phyloP scores from a whole-genome alignment of 2,888 invertebrate genomes.

The Drosophila testacea region DNA sequence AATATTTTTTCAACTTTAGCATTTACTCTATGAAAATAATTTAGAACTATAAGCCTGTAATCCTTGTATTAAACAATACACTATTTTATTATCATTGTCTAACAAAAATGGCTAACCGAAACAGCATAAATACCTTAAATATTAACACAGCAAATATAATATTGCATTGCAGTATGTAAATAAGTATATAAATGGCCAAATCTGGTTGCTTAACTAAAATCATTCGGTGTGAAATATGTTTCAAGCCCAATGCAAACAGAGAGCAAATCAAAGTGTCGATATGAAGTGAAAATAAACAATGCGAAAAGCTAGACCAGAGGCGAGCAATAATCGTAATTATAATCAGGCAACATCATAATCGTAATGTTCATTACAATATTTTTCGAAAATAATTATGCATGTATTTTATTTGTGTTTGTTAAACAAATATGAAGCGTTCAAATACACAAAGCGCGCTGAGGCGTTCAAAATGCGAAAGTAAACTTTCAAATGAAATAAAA shows the following conservation, averaged over 20 bases:
- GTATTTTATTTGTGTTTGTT: slow-evolving; percentile 80
- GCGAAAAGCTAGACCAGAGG: slow-evolving; percentile 43
- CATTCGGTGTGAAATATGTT: slow-evolving; percentile 9
- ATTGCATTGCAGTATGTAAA: slow-evolving; percentile 2
- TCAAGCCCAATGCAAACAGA: slow-evolving; percentile 23
- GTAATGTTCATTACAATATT: slow-evolving; percentile 72
- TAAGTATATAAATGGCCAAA: slow-evolving; percentile 17
- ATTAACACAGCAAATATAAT: slow-evolving; percentile 31
- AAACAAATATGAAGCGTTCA: slow-evolving; percentile 74
- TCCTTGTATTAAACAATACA: slow-evolving; percentile 23
- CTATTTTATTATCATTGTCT: slow-evolving; percentile 8
- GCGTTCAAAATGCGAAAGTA: slow-evolving; percentile 78
- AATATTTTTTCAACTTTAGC: neutral
- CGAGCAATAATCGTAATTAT: slow-evolving; percentile 57
- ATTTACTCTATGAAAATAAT: neutral
- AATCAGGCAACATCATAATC: slow-evolving; percentile 64
- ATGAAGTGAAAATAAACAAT: slow-evolving; percentile 44
- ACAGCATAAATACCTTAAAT: slow-evolving; percentile 30
- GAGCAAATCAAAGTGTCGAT: slow-evolving; percentile 20
- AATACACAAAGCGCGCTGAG: slow-evolving; percentile 65
- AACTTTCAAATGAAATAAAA: slow-evolving; percentile 75
- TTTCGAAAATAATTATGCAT: slow-evolving; percentile 82
- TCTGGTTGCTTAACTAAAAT: slow-evolving; percentile 30
- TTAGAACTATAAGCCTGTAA: neutral
- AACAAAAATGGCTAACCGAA: slow-evolving; percentile 14